Conservation (phyloP, 2,888 invertebrate species). For the Thumatha senex region DNA sequence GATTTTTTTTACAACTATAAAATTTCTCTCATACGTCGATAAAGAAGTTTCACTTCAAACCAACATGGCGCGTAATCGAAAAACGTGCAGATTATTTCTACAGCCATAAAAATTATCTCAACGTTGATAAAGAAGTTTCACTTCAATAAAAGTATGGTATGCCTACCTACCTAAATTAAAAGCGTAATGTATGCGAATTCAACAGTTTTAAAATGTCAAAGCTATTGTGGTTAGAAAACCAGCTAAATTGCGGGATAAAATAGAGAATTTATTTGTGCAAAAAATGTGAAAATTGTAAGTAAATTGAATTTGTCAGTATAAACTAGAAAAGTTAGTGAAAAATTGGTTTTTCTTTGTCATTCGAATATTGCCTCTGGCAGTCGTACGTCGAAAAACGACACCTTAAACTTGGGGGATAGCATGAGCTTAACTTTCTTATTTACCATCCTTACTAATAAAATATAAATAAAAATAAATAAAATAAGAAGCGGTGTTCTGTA, state of each 20-base stretch:
- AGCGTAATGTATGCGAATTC: too few relatives aligned
- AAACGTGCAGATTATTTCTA: too few relatives aligned
- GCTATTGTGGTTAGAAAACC: not conserved
- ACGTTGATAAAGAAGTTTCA: too few relatives aligned
- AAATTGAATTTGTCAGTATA: slow-evolving; percentile 41
- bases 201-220: slow-evolving; percentile 4
- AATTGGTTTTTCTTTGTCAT: slow-evolving; percentile 22
- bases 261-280: not conserved
- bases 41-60: too few relatives aligned
- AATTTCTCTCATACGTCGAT: too few relatives aligned
- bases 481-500: too few relatives aligned
- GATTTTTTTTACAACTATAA: too few relatives aligned
- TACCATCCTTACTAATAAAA: not conserved
- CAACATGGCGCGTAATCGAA: too few relatives aligned
- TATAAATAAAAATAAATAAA: too few relatives aligned
- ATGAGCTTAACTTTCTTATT: not conserved
- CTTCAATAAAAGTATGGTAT: too few relatives aligned
- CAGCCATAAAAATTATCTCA: too few relatives aligned
- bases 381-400: not conserved
- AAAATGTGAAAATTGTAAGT: slow-evolving; percentile 27
- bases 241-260: slow-evolving; percentile 8
- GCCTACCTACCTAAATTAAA: too few relatives aligned
- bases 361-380: slow-evolving; percentile 3
- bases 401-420: not conserved
- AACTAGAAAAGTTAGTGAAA: slow-evolving; percentile 34